Evolutionary conservation across 1,140 invertebrate species (phyloP).

Genomic region (Periplaneta americana): DNA sequence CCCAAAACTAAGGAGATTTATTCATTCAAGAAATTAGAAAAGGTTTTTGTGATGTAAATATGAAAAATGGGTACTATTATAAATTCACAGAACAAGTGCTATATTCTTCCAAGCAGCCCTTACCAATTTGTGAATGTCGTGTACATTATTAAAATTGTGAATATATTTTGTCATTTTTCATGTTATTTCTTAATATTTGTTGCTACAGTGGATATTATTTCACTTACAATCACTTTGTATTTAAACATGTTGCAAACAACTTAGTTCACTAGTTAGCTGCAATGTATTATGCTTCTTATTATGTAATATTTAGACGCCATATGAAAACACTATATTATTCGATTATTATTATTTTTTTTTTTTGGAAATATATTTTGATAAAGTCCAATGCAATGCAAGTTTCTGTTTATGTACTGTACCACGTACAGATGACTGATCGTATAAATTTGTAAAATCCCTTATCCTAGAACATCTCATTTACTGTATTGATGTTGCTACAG

Average conservation of each 20-base stretch:
- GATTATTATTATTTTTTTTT: background rate
- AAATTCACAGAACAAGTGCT: background rate
- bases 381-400: background rate
- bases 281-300: background rate
- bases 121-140: background rate
- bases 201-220: background rate
- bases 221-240: background rate
- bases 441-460: too few species aligned
- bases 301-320: background rate
- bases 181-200: background rate
- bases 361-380: background rate
- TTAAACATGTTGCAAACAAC: background rate
- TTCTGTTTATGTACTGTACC: background rate
- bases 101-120: background rate
- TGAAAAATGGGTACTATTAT: background rate
- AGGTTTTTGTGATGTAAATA: conserved; percentile 91
- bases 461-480: too few species aligned
- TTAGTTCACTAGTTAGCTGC: background rate
- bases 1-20: conserved; percentile 88
- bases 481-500: too few species aligned
- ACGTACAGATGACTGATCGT: too few species aligned
- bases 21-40: conserved; percentile 84
- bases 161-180: background rate
- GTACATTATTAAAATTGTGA: background rate
- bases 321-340: too few species aligned